These are phyloP conservation scores for Vulpes ferrilata DNA, from an alignment of 2,113 vertebrate species.

Conservation along the genomic window DNA sequence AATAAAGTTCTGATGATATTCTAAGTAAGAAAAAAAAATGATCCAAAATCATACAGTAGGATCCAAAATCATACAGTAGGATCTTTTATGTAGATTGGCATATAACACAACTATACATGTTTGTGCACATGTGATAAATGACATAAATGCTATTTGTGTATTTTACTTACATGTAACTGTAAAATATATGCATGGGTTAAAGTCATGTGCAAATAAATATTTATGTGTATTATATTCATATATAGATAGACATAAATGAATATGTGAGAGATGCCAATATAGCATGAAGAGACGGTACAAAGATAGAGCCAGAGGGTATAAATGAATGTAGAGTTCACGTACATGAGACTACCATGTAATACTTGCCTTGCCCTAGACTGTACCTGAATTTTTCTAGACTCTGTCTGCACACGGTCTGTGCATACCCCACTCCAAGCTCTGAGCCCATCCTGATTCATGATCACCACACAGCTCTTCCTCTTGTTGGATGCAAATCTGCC, in stretches of 20 bases:
- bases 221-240: neutral
- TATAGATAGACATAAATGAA: neutral
- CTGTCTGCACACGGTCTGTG: too few relatives aligned
- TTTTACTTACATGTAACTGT: neutral
- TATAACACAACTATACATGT: neutral
- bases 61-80: neutral
- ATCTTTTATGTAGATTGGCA: neutral
- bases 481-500: neutral
- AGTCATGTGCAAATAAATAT: too few relatives aligned
- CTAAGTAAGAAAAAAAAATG: neutral
- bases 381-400: neutral
- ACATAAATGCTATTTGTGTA: neutral
- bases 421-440: too few relatives aligned
- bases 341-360: too few relatives aligned
- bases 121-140: neutral
- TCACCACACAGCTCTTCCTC: neutral
- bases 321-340: neutral
- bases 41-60: neutral
- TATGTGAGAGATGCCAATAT: neutral
- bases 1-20: neutral
- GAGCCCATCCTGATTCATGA: neutral
- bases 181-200: neutral
- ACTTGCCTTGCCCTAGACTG: too few relatives aligned
- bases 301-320: neutral
- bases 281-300: neutral